Base-by-base conservation (phyloP, 2,113 vertebrate genomes). In the Osmerus eperlanus region DNA sequence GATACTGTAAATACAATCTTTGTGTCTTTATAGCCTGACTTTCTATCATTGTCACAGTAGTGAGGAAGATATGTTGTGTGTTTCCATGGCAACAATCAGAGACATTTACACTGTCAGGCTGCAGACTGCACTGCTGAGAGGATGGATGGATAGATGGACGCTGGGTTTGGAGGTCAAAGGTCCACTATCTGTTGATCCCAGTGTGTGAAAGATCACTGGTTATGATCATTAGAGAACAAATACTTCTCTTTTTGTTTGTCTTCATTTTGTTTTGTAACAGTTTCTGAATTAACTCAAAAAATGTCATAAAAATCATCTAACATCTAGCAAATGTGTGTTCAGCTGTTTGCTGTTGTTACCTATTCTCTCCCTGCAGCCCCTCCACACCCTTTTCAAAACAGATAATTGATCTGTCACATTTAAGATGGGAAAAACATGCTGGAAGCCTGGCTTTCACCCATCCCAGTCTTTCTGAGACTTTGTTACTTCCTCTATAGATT, bases 261-360 rank as follows among this genome's bases (percentile, higher is more conserved):
- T 80, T 82, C 67, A 70, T 71, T 70, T 77, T 67, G 85, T 84
- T 86, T 90, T 90, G 81, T 88, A 87, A 87, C 68, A 5, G 80
- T 79, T 86, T 85, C 86, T 81, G 76, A 75, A 83, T 79, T 84
- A 87, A 90, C 85, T 91, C 86, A 87, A 89, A 59, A 79, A 84
- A 84, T 78, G 9, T 47, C 68, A 82, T 88, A 82, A 86, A 89
- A 73, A 54, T 67, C 73, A 64, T 74, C 25, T 80, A 71, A 47
- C 41, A 47, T 5, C 7, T 11, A 47, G 2, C 41, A 47, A 47
- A 47, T 0, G 41, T 47, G 41, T 47, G 41, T 47, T 47, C 1
- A 12, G 41, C 41, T 47, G 41, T 47, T 47, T 47, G 7, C 41
- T 47, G 2, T 11, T 47, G 41, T 47, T 47, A 12, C 41, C 9